Evolutionary conservation across 2,797 vertebrate genomes (phyloP), one percentile per base, ranked within the genome.

Genomic region (Sylvilagus floridanus): DNA sequence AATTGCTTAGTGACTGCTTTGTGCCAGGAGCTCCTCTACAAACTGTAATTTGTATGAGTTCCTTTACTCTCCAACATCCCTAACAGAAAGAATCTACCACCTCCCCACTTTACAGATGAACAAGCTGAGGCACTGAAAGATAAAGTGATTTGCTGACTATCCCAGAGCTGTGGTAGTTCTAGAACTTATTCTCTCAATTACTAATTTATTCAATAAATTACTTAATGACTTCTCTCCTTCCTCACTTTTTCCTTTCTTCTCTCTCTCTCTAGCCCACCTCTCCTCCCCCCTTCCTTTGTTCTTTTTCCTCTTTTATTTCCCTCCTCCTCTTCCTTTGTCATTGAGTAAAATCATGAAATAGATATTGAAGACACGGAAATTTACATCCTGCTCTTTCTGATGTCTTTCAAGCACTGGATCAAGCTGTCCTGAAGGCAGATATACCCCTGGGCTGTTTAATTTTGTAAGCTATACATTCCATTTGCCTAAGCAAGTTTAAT

Each of bases 401-500:
- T 82, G n/a, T 68, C 42, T 76, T 83, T 79, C 21, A 37, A 93
- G n/a, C 16, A 16, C 65, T n/a, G 11, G 63, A 63, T 73, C 88
- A 81, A 84, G 50, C 65, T 79, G 22, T 76, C 28, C 72, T 30
- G 50, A 63, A 71, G 77, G 77, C 4, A 54, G 60, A 82, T 30
- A 57, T n/a, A 75, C 10, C 86, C 66, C 52, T 50, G 57, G 60
- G 50, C 57, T 26, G 30, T 89, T 89, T 84, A 76, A 66, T 94
- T 89, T 50, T 72, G 9, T 76, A 79, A 93, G 21, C 11, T 37
- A 83, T 63, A 76, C 47, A 86, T 69, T 93, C 50, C 5, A 54
- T 82, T 92, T 60, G 72, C 50, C 42, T 71, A 72, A 84, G 35
- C 7, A 68, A 87, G 19, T 54, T 72, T 82, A 90, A 88, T 78